phyloP scores from a whole-genome alignment of 2,113 vertebrate species.

The Micromys minutus region DNA sequence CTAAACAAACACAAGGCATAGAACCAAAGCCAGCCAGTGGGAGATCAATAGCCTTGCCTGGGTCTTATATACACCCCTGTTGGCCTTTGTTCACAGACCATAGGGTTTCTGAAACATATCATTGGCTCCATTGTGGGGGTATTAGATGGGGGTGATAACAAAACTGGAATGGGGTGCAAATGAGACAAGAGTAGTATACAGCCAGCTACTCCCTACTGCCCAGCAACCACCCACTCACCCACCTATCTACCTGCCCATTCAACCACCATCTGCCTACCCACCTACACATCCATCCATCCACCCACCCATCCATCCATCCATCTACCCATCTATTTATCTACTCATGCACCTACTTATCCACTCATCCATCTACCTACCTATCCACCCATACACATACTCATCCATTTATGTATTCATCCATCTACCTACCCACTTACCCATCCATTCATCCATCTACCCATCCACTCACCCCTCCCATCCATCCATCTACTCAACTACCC shows the following conservation, averaged over 20 bases:
- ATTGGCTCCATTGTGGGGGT: accelerated
- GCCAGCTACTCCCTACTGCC: not conserved
- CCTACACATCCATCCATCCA: accelerated
- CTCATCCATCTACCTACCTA: accelerated
- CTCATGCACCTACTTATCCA: not conserved
- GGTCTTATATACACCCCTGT: accelerated
- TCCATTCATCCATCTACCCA: accelerated
- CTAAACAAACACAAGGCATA: not conserved
- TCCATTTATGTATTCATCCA: too few relatives aligned
- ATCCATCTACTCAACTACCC: not conserved
- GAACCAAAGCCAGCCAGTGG: not conserved
- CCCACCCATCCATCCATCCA: not conserved
- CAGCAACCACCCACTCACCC: accelerated
- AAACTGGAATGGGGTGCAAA: not conserved
- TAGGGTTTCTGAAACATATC: not conserved
- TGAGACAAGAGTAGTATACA: not conserved
- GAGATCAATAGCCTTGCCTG: accelerated
- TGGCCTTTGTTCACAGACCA: not conserved
- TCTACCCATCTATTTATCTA: not conserved
- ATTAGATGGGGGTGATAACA: not conserved
- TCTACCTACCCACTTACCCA: accelerated
- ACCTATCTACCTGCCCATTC: accelerated
- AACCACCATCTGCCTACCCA: accelerated
- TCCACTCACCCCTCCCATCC: not conserved
- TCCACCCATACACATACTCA: accelerated